A percentile compares a stretch with the other conserved stretches of the same genome.
phyloP scores from a whole-genome alignment of 1,140 invertebrate genomes.

The Kradibia gibbosae region DNA sequence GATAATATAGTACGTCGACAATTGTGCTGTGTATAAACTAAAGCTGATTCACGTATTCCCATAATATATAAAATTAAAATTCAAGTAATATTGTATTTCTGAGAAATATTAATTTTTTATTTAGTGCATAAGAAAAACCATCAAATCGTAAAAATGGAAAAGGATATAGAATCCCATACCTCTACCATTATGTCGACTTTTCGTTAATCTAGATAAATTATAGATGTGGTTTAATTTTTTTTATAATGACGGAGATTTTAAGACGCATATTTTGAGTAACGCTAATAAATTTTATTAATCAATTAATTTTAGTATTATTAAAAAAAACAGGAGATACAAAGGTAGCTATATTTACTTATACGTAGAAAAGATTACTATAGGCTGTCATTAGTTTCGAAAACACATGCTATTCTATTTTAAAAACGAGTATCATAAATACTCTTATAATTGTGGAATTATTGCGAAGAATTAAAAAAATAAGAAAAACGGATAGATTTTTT shows the following conservation, averaged over 20 bases:
- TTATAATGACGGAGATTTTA: too few relatives aligned
- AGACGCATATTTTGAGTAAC: not conserved
- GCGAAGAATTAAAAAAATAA: not conserved
- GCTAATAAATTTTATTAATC: not conserved
- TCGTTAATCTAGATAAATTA: too few relatives aligned
- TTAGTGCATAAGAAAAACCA: too few relatives aligned
- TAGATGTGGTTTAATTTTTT: not conserved
- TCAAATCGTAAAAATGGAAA: too few relatives aligned
- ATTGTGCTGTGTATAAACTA: too few relatives aligned
- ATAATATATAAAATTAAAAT: not conserved
- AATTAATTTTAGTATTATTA: not conserved
- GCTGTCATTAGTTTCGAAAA: not conserved
- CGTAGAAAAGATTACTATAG: not conserved
- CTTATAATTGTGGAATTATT: not conserved
- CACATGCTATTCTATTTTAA: not conserved
- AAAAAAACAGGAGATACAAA: too few relatives aligned
- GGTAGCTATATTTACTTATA: slow-evolving; percentile 3
- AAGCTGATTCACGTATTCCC: too few relatives aligned
- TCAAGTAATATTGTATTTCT: too few relatives aligned
- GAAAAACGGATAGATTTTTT: not conserved
- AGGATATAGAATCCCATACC: too few relatives aligned
- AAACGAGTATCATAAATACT: not conserved
- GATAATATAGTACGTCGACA: slow-evolving; percentile 3
- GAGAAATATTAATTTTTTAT: too few relatives aligned
- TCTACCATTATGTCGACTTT: too few relatives aligned